Conservation (phyloP, 2,113 vertebrate genomes). For the Eolophus roseicapilla region DNA sequence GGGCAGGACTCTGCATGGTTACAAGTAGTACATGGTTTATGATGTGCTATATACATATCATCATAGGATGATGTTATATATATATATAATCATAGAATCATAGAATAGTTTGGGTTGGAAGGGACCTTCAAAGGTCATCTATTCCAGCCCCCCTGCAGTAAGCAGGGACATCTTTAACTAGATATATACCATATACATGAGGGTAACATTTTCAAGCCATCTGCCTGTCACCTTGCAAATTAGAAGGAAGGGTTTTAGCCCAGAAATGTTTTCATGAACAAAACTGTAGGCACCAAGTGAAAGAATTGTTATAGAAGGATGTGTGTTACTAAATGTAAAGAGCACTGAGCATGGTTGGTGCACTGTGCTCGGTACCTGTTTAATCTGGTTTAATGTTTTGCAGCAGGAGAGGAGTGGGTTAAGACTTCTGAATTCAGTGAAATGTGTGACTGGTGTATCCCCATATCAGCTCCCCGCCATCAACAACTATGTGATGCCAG, state of each 20-base stretch:
- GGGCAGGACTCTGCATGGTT: background rate
- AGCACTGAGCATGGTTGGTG: accelerated
- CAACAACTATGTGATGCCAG: slow-evolving; percentile 74
- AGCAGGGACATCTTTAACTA: background rate
- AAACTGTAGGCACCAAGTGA: background rate
- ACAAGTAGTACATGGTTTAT: background rate
- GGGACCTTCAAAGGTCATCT: background rate
- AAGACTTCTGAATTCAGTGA: slow-evolving; percentile 53
- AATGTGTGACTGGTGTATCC: slow-evolving; percentile 65
- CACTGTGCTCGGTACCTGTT: accelerated
- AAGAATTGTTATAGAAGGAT: background rate
- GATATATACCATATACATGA: background rate
- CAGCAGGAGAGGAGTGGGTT: slow-evolving; percentile 76
- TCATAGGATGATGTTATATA: background rate
- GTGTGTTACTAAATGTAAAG: background rate
- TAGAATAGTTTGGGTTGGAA: background rate
- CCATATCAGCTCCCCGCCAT: slow-evolving; percentile 81
- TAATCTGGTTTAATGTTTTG: background rate
- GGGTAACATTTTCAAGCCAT: background rate
- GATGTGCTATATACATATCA: background rate
- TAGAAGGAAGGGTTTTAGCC: background rate
- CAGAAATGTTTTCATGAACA: background rate
- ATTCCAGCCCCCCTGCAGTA: background rate
- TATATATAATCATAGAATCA: background rate
- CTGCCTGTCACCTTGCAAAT: background rate